A percentile compares a stretch with the other conserved stretches of the same genome.
Conservation (phyloP, 1,140 invertebrate genomes). For the Goniozus legneri region DNA sequence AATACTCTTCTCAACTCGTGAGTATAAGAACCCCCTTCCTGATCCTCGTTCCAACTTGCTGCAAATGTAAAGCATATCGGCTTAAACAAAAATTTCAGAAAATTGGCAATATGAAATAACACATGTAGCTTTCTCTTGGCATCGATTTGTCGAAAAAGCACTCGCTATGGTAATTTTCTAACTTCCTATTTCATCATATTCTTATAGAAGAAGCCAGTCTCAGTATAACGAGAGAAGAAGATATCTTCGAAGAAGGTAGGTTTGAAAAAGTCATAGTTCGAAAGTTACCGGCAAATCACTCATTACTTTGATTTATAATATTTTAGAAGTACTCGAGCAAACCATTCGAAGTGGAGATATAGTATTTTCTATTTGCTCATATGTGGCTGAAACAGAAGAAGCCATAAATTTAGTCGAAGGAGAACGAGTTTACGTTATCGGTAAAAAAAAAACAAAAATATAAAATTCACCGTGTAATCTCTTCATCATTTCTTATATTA, state of each 20-base stretch:
- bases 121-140: too few relatives aligned
- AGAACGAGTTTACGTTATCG: slow-evolving; percentile 80
- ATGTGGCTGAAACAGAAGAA: slow-evolving; percentile 83
- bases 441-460: slow-evolving; percentile 44
- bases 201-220: slow-evolving; percentile 58
- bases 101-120: too few relatives aligned
- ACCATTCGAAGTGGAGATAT: slow-evolving; percentile 68
- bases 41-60: neutral
- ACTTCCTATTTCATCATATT: slow-evolving; percentile 12
- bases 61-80: slow-evolving; percentile 48
- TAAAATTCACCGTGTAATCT: neutral
- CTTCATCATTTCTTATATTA: slow-evolving; percentile 3
- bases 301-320: slow-evolving; percentile 2
- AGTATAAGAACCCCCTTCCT: neutral
- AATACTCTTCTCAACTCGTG: too few relatives aligned
- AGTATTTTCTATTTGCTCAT: slow-evolving; percentile 80
- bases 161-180: slow-evolving; percentile 10
- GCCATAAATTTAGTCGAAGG: slow-evolving; percentile 86
- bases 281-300: neutral
- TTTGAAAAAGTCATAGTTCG: neutral
- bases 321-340: slow-evolving; percentile 37
- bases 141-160: slow-evolving; percentile 7
- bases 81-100: slow-evolving; percentile 12
- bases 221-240: slow-evolving; percentile 58
- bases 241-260: slow-evolving; percentile 53